Conservation (phyloP, 2,888 invertebrate genomes). For the Drosophila kuntzei region DNA sequence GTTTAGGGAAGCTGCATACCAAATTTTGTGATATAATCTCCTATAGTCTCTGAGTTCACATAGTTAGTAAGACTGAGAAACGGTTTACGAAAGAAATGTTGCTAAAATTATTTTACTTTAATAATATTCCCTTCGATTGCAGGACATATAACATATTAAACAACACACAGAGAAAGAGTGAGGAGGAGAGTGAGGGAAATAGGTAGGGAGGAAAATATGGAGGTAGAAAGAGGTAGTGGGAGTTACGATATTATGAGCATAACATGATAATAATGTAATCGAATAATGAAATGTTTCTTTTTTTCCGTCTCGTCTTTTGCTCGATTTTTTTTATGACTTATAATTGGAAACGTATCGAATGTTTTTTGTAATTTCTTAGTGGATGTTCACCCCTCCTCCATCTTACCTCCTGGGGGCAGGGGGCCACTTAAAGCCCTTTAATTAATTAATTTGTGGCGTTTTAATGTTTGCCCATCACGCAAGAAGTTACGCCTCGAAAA, state of each 20-base stretch:
- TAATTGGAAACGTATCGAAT: constrained; percentile 53
- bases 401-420: neutral
- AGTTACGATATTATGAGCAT: constrained; percentile 26
- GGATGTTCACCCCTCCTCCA: neutral
- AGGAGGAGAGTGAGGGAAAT: neutral
- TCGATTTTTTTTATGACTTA: constrained; percentile 13
- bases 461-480: constrained; percentile 69
- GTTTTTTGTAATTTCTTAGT: constrained; percentile 47
- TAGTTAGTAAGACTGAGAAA: neutral
- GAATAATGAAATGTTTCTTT: constrained; percentile 36
- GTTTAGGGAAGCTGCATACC: neutral
- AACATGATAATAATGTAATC: constrained; percentile 42
- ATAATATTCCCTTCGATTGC: neutral
- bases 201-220: neutral
- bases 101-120: neutral
- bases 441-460: constrained; percentile 77
- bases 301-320: neutral
- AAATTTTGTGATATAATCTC: neutral
- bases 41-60: neutral
- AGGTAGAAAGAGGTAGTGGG: neutral
- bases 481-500: constrained; percentile 44
- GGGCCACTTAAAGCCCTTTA: constrained; percentile 67
- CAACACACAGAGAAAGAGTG: neutral
- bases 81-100: neutral
- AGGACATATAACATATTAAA: constrained; percentile 18